Evolutionary conservation across 64 coral and sea anemone genomes (phyloP), one percentile per base, ranked within the genome.

Genomic region (Actinia tenebrosa): DNA sequence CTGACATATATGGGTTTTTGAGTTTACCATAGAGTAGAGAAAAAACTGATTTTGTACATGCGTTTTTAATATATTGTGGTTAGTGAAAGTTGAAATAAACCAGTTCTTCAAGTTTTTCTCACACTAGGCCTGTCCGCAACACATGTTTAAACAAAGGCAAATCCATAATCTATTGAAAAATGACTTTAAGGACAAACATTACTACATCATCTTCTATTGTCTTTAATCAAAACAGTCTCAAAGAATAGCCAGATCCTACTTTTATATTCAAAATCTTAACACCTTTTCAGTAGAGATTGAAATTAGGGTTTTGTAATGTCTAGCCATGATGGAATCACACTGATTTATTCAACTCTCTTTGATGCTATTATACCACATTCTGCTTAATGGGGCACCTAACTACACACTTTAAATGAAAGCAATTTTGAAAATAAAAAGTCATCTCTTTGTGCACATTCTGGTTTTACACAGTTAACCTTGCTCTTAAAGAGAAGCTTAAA

Each of bases 71-170:
- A 66, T 23, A n/a, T 5, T n/a, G 63, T 66, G 5, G 6, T 66
- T 7, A 66, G 19, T 61, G 22, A 66, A 4, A 66, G 19, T 23
- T 66, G 26, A 75, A 26, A 75, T 14, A 42, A 75, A 26, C 26
- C 42, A 75, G 11, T 75, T 75, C 26, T 42, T 11, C 69, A 75
- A 75, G 10, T 75, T 75, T 30, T 81, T 81, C 79, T 81, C 79
- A 81, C 79, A 19, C 43, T 23, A 81, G 10, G 46, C 86, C 59
- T 55, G 17, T 27, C 86, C 46, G 22, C 86, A 30, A 75, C 68
- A 87, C 64, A 87, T 72, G 71, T 54, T 44, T 16, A 87, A 87
- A 87, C 86, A 87, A 77, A 75, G 47, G 46, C 63, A 87, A 62
- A 80, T 44, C 79, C 77, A 82, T 7, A 61, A 80, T 81, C 77